Evolutionary conservation across 2,797 vertebrate species (phyloP).

Genomic region (Mormyrops attenuatus): DNA sequence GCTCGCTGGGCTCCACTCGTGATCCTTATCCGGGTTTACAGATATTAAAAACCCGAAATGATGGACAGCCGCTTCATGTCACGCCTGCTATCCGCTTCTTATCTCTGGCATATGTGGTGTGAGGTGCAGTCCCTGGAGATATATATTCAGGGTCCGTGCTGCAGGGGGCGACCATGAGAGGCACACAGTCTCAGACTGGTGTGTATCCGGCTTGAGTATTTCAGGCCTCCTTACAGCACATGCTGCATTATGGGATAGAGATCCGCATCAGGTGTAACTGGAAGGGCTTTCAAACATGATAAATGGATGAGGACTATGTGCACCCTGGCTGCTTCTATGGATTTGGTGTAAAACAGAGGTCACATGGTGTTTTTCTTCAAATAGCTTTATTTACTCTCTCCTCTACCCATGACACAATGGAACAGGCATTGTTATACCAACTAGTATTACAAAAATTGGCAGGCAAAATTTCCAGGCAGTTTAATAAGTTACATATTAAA

Average conservation of each 20-base stretch:
- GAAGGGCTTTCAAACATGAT: neutral
- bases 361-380: constrained; percentile 27
- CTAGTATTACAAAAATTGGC: constrained; percentile 58
- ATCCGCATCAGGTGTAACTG: neutral
- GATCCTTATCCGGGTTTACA: constrained; percentile 20
- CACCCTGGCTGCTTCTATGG: neutral
- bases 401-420: constrained; percentile 19
- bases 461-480: constrained; percentile 61
- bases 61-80: neutral
- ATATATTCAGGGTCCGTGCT: neutral
- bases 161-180: neutral
- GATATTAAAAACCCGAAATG: neutral
- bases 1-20: neutral
- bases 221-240: neutral
- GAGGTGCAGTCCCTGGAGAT: neutral
- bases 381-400: constrained; percentile 50
- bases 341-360: constrained; percentile 32
- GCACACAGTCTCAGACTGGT: neutral
- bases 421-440: constrained; percentile 44
- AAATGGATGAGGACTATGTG: neutral
- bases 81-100: neutral
- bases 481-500: constrained; percentile 45
- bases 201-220: neutral
- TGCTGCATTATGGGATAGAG: neutral
- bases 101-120: neutral